These are phyloP conservation scores for Sycophila sp. DNA, from an alignment of 1,140 invertebrate genomes.

Conservation along the genomic window DNA sequence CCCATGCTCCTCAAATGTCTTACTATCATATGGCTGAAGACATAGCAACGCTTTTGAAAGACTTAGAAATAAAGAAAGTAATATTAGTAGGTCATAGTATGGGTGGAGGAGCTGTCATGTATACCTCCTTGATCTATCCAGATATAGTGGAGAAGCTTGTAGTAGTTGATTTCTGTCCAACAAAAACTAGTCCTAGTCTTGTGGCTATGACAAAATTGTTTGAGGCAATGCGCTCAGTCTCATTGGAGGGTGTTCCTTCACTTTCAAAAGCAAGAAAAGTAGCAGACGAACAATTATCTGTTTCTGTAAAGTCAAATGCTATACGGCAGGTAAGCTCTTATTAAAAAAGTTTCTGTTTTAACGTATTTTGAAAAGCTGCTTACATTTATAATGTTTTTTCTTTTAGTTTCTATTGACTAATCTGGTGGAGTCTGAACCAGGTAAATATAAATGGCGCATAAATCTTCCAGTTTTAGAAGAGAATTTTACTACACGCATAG, in stretches of 20 bases:
- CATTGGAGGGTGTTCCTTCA: constrained; percentile 69
- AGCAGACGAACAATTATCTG: constrained; percentile 68
- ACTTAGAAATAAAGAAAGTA: constrained; percentile 71
- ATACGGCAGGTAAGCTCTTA: constrained; percentile 63
- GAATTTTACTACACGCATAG: constrained; percentile 74
- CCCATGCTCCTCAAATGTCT: constrained; percentile 76
- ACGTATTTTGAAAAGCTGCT: not conserved
- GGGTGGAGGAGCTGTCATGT: constrained; percentile 88
- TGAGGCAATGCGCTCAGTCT: constrained; percentile 71
- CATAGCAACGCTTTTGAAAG: constrained; percentile 72
- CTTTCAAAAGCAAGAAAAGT: constrained; percentile 74
- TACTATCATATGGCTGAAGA: constrained; percentile 81
- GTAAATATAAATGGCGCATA: constrained; percentile 76
- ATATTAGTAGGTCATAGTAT: constrained; percentile 89
- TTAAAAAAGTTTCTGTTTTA: not conserved
- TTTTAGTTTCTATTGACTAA: constrained; percentile 84
- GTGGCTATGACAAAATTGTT: constrained; percentile 73
- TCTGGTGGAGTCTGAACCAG: constrained; percentile 72
- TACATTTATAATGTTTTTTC: not conserved
- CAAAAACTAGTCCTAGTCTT: constrained; percentile 73
- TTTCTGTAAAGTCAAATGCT: constrained; percentile 58
- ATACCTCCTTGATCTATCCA: constrained; percentile 77
- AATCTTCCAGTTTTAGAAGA: constrained; percentile 77
- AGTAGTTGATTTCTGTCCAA: constrained; percentile 86
- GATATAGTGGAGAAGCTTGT: constrained; percentile 81